phyloP scores from a whole-genome alignment of 2,113 vertebrate species.

The Atractosteus spatula region DNA sequence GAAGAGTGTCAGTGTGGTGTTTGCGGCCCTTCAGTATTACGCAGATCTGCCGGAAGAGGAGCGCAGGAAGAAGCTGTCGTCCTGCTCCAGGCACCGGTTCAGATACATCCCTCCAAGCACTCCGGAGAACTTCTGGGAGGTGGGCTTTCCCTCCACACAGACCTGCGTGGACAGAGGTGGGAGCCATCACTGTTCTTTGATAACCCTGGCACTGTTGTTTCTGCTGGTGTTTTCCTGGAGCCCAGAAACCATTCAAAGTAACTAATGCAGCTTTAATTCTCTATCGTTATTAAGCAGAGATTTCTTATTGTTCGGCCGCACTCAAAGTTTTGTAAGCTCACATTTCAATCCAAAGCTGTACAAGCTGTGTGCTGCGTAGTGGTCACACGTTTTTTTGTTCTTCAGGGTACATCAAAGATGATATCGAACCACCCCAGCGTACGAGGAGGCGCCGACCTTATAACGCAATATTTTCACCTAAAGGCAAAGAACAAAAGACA shows the following conservation, averaged over 20 bases:
- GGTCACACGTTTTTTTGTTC: conserved; percentile 9
- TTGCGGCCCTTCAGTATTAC: conserved; percentile 75
- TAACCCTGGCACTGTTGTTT: too few species aligned
- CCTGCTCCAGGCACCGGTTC: conserved; percentile 89
- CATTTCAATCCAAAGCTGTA: background rate
- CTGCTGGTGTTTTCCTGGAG: too few species aligned
- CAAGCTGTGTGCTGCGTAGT: background rate
- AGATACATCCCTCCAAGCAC: conserved; percentile 85
- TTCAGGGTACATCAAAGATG: conserved; percentile 90
- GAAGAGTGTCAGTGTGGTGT: background rate
- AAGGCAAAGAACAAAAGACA: conserved; percentile 71
- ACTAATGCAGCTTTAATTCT: background rate
- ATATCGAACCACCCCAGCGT: conserved; percentile 72
- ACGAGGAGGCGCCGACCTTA: conserved; percentile 82
- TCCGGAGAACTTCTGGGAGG: conserved; percentile 97
- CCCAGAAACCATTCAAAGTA: too few species aligned
- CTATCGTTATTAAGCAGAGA: background rate
- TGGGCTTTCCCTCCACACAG: conserved; percentile 95
- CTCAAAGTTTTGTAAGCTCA: too few species aligned
- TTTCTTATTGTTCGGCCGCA: background rate
- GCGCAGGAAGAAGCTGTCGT: conserved; percentile 79
- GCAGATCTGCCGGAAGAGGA: conserved; percentile 85
- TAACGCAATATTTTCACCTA: conserved; percentile 82
- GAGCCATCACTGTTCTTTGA: background rate
- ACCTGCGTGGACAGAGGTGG: conserved; percentile 90